A percentile compares a stretch with the other conserved stretches of the same genome.
These are phyloP conservation scores for Xylocampa areola DNA, from an alignment of 2,888 invertebrate genomes.

Conservation along the genomic window DNA sequence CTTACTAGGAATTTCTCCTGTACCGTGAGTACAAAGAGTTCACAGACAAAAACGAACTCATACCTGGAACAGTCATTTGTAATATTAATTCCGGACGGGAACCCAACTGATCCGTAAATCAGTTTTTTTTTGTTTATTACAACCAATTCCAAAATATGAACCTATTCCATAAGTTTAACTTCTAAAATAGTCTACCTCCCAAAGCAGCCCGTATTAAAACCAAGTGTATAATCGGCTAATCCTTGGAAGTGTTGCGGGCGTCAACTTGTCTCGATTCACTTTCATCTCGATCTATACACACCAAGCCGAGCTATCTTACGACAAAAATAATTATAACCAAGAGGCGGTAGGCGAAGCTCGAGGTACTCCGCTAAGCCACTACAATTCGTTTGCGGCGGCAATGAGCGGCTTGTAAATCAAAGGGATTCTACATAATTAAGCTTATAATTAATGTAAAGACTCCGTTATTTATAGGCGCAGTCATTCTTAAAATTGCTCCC, in stretches of 20 bases:
- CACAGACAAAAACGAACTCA: no score
- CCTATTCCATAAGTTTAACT: conserved; percentile 11
- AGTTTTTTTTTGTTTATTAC: neutral
- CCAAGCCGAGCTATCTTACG: conserved; percentile 71
- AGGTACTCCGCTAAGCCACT: conserved; percentile 86
- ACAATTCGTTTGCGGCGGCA: conserved; percentile 88
- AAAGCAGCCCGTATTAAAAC: conserved; percentile 44
- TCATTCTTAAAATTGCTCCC: conserved; percentile 87
- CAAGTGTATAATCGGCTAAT: conserved; percentile 72
- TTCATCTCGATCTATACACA: conserved; percentile 82
- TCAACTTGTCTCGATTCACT: conserved; percentile 83
- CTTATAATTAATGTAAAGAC: conserved; percentile 89
- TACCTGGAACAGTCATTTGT: no score
- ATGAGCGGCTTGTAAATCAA: conserved; percentile 89
- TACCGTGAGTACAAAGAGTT: no score
- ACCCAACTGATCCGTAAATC: no score
- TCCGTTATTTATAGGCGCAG: conserved; percentile 86
- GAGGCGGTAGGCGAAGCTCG: conserved; percentile 77
- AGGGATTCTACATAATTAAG: conserved; percentile 89
- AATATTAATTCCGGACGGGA: no score
- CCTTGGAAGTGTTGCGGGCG: conserved; percentile 80
- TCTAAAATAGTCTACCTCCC: conserved; percentile 3
- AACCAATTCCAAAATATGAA: neutral
- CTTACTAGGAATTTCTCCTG: no score
- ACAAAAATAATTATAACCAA: conserved; percentile 87